A percentile compares a stretch with the other conserved stretches of the same genome.
phyloP scores from a whole-genome alignment of 2,797 vertebrate genomes.

The Tiaroga cobitis region DNA sequence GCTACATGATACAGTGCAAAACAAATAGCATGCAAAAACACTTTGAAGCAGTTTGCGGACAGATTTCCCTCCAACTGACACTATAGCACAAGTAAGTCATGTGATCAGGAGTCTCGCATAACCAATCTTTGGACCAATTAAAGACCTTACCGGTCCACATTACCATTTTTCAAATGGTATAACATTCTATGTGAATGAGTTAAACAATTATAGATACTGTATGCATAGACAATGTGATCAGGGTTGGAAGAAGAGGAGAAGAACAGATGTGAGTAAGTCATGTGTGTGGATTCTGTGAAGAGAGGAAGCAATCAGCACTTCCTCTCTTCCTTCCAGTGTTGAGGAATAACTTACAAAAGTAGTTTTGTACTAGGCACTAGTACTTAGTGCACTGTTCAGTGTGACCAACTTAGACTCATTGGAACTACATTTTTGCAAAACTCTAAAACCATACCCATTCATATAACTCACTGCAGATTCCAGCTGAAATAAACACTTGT shows the following conservation, averaged over 20 bases:
- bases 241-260: background rate
- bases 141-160: too few species aligned
- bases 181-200: background rate
- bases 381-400: background rate
- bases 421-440: background rate
- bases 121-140: background rate
- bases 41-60: background rate
- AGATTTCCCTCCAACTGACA: background rate
- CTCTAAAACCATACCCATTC: background rate
- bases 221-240: background rate
- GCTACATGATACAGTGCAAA: background rate
- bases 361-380: background rate
- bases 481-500: background rate
- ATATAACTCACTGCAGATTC: background rate
- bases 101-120: background rate
- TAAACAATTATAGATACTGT: background rate
- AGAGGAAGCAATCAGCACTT: conserved; percentile 23
- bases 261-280: background rate
- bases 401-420: background rate
- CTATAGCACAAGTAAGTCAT: background rate
- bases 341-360: background rate
- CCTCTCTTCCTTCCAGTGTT: background rate
- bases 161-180: background rate
- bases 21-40: background rate
- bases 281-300: background rate